A percentile compares a stretch with the other conserved stretches of the same genome.
Conservation (phyloP, 2,888 invertebrate genomes). For the Parthenolecanium corni region DNA sequence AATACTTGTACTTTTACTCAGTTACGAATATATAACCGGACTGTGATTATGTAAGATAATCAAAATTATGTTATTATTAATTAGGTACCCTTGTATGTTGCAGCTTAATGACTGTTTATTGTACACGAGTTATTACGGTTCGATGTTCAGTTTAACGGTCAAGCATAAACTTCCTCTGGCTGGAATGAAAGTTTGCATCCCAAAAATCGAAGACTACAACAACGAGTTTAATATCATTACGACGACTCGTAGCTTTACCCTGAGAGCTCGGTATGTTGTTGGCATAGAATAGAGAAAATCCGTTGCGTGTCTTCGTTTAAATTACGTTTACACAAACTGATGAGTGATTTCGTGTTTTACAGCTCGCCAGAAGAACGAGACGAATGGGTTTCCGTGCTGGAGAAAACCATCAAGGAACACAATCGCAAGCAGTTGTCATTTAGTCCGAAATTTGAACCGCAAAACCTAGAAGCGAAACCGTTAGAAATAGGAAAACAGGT, state of each 20-base stretch:
- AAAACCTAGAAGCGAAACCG: conserved; percentile 31
- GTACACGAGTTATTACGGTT: conserved; percentile 40
- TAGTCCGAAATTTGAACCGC: conserved; percentile 31
- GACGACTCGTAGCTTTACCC: conserved; percentile 44
- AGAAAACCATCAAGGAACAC: conserved; percentile 42
- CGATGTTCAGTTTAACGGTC: conserved; percentile 37
- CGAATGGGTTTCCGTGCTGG: conserved; percentile 43
- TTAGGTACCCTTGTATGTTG: no score
- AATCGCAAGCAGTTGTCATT: conserved; percentile 38
- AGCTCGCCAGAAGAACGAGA: conserved; percentile 43
- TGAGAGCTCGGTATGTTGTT: conserved; percentile 42
- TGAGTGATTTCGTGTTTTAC: conserved; percentile 10
- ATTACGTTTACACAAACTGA: background rate
- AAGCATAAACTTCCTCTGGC: conserved; percentile 44
- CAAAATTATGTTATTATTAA: no score
- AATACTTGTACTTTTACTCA: no score
- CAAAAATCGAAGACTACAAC: conserved; percentile 41
- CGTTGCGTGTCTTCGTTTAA: background rate
- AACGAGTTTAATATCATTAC: conserved; percentile 47
- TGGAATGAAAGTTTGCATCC: conserved; percentile 43
- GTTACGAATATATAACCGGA: no score
- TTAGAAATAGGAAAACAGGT: conserved; percentile 38
- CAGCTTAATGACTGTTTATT: conserved; percentile 42
- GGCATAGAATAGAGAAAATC: background rate
- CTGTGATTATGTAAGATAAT: no score